A percentile compares a stretch with the other conserved stretches of the same genome.
Evolutionary conservation across 2,797 vertebrate genomes (phyloP).

Genomic region (Thaleichthys pacificus): DNA sequence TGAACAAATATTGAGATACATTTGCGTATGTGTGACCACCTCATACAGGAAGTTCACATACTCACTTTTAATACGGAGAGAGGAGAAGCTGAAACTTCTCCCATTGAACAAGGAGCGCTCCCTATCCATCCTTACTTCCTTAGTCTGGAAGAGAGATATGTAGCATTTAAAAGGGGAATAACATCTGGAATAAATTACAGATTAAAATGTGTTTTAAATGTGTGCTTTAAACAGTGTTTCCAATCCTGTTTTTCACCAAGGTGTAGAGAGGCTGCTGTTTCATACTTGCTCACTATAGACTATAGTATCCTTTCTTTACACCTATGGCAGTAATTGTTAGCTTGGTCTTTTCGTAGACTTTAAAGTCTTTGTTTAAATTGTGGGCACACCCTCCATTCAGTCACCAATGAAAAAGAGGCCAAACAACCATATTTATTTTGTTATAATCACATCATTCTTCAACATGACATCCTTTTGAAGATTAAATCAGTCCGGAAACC

Average conservation of each 20-base stretch:
- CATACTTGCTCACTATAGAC: constrained; percentile 26
- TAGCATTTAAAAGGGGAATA: constrained; percentile 11
- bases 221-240: neutral
- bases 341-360: neutral
- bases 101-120: constrained; percentile 27
- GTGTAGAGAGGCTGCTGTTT: neutral
- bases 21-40: neutral
- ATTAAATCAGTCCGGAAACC: neutral
- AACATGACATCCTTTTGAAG: neutral
- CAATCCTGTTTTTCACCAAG: too few relatives aligned
- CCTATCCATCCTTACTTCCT: constrained; percentile 12
- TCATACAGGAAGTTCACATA: neutral
- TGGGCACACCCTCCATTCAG: constrained; percentile 3
- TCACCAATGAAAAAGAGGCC: neutral
- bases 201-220: neutral
- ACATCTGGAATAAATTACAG: neutral
- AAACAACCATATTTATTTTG: neutral
- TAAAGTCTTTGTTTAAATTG: constrained; percentile 1
- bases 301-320: neutral
- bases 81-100: constrained; percentile 60
- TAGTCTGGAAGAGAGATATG: constrained; percentile 24
- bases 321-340: neutral
- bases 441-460: too few relatives aligned
- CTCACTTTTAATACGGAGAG: constrained; percentile 64
- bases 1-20: neutral